Base-by-base conservation (phyloP, 2,113 vertebrate species). In the Vulpes lagopus region DNA sequence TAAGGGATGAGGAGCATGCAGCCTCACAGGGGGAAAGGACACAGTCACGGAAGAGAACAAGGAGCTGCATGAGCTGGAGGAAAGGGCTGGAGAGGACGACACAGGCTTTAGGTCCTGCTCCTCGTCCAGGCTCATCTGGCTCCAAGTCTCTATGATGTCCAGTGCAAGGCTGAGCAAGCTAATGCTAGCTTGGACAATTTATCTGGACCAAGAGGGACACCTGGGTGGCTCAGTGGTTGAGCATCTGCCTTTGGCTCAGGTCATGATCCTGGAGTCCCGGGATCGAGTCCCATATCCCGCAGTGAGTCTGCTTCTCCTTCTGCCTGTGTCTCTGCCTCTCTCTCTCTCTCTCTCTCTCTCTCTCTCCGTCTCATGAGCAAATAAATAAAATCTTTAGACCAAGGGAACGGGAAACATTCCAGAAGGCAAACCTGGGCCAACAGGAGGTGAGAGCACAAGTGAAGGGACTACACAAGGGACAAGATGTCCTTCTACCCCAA, bases 401-500 rank as follows among this genome's bases (percentile, higher is more conserved):
- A 43, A 43, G 43, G 51, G 9, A 57, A 38, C 7, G 19, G 15
- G 20, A 55, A n/a, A 6, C 3, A 7, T 69, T 69, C 20, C 32
- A n/a, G n/a, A 59, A 51, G 30, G 38, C 5, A 81, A 30, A 8
- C 3, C 10, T 20, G 22, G 53, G 59, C 23, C 22, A 49, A 22
- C 22, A 22, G 2, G 69, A 20, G 81, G 62, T 79, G 22, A 43
- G 0, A 11, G 11, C 14, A 2, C 5, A 19, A 62, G 27, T 35
- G 22, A 6, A n/a, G 32, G 17, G 23, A 69, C 15, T 2, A 49
- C 5, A 32, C 25, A 60, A 11, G 30, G 19, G 17, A 73, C 15
- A 5, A 38, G 16, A 2, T 32, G 22, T 60, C 49, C 43, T 38
- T 38, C 15, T 0, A 20, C 0, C 2, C 1, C 7, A 32, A 2